A percentile compares a stretch with the other conserved stretches of the same genome.
Conservation (phyloP, 2,797 vertebrate species). For the Rhabdomys pumilio region DNA sequence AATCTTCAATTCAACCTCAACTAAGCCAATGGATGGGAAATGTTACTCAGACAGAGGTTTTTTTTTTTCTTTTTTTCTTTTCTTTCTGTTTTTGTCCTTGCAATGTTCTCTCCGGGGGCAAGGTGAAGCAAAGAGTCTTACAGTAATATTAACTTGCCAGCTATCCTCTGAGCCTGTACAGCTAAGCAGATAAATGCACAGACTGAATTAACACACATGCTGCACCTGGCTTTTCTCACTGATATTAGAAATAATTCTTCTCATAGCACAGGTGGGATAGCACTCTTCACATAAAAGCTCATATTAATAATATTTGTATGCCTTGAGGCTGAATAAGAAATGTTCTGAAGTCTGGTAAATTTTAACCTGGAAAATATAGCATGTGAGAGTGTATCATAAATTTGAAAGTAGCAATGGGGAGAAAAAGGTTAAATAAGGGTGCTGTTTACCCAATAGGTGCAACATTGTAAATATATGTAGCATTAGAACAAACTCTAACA, state of each 20-base stretch:
- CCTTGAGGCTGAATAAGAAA: slow-evolving; percentile 37
- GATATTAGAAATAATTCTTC: slow-evolving; percentile 59
- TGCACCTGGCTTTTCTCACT: slow-evolving; percentile 16
- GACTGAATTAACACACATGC: slow-evolving; percentile 62
- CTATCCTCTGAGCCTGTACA: slow-evolving; percentile 41
- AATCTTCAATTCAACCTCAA: background rate
- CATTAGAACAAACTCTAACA: background rate
- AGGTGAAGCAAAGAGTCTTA: slow-evolving; percentile 35
- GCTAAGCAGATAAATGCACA: slow-evolving; percentile 61
- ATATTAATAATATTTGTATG: slow-evolving; percentile 50
- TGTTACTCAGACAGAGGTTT: background rate
- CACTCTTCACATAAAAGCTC: slow-evolving; percentile 29
- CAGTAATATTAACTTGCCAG: slow-evolving; percentile 15
- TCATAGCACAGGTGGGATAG: slow-evolving; percentile 14
- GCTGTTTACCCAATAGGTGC: background rate
- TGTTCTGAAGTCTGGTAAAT: background rate
- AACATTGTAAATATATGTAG: background rate
- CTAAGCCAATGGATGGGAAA: background rate
- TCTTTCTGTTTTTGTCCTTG: slow-evolving; percentile 32
- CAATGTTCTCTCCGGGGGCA: background rate
- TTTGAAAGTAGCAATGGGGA: slow-evolving; percentile 30
- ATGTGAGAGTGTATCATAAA: background rate
- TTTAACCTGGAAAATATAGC: slow-evolving; percentile 48
- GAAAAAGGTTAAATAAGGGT: slow-evolving; percentile 6
- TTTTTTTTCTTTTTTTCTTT: no score